Percentiles rank a stretch among this genome's conserved stretches.
Evolutionary conservation across 1,140 invertebrate species (phyloP).

Genomic region (Dinoponera quadriceps): DNA sequence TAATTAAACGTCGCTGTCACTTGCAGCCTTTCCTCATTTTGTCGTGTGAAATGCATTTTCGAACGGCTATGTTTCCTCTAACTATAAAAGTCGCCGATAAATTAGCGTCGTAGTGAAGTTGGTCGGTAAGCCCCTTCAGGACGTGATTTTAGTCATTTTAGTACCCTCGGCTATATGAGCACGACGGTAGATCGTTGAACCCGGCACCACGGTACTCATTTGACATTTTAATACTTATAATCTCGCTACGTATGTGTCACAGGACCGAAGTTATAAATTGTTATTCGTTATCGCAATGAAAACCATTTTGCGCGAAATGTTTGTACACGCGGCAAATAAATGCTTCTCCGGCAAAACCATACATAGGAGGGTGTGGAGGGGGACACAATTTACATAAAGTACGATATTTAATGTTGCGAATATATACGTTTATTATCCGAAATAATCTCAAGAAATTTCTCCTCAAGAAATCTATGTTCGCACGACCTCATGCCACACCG

Average conservation of each 20-base stretch:
- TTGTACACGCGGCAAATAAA: not conserved
- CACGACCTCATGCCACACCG: not conserved
- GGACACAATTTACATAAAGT: not conserved
- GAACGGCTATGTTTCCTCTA: not conserved
- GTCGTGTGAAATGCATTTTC: not conserved
- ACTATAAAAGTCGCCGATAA: too few species aligned
- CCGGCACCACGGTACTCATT: slow-evolving; percentile 62
- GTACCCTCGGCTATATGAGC: slow-evolving; percentile 3
- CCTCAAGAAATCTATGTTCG: not conserved
- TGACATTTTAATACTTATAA: slow-evolving; percentile 38
- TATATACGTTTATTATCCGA: not conserved
- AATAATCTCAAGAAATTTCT: not conserved
- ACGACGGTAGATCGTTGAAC: slow-evolving; percentile 79
- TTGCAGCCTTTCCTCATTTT: not conserved
- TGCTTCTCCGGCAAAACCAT: not conserved
- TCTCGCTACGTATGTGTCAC: not conserved
- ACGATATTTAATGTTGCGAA: not conserved
- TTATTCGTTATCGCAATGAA: not conserved
- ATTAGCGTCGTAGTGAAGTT: too few species aligned
- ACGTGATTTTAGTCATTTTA: not conserved
- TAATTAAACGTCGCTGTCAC: not conserved
- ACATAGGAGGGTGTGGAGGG: too few species aligned
- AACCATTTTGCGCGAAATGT: not conserved
- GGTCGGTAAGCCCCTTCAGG: not conserved
- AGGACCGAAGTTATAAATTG: not conserved